Percentiles rank a stretch among this genome's conserved stretches.
Conservation (phyloP, 2,797 vertebrate genomes). For the Phataginus tricuspis region DNA sequence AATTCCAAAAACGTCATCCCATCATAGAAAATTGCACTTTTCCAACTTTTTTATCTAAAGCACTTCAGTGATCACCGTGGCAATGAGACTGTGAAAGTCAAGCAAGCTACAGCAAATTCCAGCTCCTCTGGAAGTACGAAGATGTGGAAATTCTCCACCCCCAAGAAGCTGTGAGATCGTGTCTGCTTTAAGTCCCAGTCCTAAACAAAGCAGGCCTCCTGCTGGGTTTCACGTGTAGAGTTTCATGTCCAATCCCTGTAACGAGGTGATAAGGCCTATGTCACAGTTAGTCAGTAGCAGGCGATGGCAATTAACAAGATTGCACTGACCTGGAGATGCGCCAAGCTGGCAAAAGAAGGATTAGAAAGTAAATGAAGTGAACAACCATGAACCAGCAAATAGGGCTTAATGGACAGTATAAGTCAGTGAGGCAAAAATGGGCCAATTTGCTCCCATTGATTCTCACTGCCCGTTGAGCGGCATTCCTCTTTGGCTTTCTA, state of each 20-base stretch:
- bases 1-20: background rate
- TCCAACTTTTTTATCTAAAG: background rate
- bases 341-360: conserved; percentile 77
- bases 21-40: background rate
- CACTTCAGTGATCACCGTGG: background rate
- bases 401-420: conserved; percentile 74
- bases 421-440: conserved; percentile 75
- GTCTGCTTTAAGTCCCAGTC: conserved; percentile 72
- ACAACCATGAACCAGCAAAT: conserved; percentile 78
- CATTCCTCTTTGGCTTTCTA: conserved; percentile 65
- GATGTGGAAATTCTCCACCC: conserved; percentile 72
- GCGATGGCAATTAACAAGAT: conserved; percentile 77
- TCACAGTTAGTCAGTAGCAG: conserved; percentile 76
- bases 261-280: conserved; percentile 78
- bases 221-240: conserved; percentile 67
- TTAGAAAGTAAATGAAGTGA: conserved; percentile 80
- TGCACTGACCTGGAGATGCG: conserved; percentile 75
- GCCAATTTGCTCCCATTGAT: conserved; percentile 73
- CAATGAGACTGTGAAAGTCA: background rate
- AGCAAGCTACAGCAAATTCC: conserved; percentile 25
- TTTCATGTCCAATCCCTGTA: conserved; percentile 76
- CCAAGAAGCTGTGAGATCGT: conserved; percentile 79
- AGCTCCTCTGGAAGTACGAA: conserved; percentile 43
- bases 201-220: conserved; percentile 62
- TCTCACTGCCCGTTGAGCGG: conserved; percentile 78